Base-by-base conservation (phyloP, 2,888 invertebrate species). In the Ectemnius lituratus region DNA sequence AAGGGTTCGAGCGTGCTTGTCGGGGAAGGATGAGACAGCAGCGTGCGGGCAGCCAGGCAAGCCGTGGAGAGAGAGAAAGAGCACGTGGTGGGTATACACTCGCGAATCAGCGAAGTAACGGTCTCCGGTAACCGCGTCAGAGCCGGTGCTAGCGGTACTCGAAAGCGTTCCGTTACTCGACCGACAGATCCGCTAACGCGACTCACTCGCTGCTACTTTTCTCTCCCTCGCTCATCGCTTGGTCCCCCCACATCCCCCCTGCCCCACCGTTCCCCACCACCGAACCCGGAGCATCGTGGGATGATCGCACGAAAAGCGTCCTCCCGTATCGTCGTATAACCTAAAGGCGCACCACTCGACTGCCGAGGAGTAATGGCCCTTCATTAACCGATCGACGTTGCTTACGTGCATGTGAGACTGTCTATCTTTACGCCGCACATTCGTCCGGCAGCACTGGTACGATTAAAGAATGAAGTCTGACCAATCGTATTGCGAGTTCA, bases 171-270 rank as follows among this genome's bases (percentile, higher is more conserved):
- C 90, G 90, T 91, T 91, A 91, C 86, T 91, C 89, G 90, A 90
- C 90, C 90, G 90, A 90, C 89, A 90, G 90, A 90, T 90, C 90
- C 90, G 90, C 90, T 90, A 90, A 87, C 87, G 87, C 86, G 85
- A 84, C 83, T 85, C 84, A 74, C 70, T 65, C 79, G 79, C 79
- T 80, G 75, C 80, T 76, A 23, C 74, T 71, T 74, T 73, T 82
- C 70, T 78, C 56, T 69, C 76, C 68, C 56, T 76, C 70, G 11
- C 27, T 23, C 20, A 16, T 20, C 27, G 52, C 60, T 20, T 11
- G 45, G 1, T 0, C 62, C 49, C 46, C 49, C 37, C 47, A 52
- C 16, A n/a, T n/a, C 23, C 58, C 59, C 49, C 64, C 59, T 57
- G n/a, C 62, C 23, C 16, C 46, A 69, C 52, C 46, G 23, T 62